Evolutionary conservation across 2,888 invertebrate species (phyloP), one percentile per base, ranked within the genome.

Genomic region (Drosophila incognita): DNA sequence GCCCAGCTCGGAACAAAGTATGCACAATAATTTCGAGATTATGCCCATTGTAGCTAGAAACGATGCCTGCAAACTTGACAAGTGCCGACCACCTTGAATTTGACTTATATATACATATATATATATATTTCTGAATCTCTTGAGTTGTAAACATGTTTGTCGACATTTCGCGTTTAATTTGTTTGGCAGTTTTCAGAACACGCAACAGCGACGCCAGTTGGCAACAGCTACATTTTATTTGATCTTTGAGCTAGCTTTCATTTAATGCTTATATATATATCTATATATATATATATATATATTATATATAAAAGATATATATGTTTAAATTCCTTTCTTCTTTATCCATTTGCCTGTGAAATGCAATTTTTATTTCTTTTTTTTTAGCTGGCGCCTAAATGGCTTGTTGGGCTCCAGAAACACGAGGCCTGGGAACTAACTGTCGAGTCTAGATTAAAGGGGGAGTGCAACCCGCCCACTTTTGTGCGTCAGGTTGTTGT

Each of bases 81-180:
- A 76, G 75, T 78, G 31, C 70, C 74, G 87, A 87, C 83, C 85
- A 89, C 83, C 87, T 84, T 63, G 87, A 74, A 59, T 79, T 83
- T 79, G 63, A 76, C 74, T 89, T 78, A 83, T 69, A 69, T 15
- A 36, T 15, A 21, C 0, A 36, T 21, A 46, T 46, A 15, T 13
- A 13, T 38, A 38, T 46, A 46, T 24, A 69, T 62, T 68, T 24
- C 51, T 67, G 78, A 68, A 73, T 74, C 63, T 76, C 68, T 58
- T 72, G 70, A 49, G 53, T 70, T 79, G 79, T 84, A 79, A 84
- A 87, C 70, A 69, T 84, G 81, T 86, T 80, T 67, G 70, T 83
- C 69, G 69, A 52, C 83, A 59, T 58, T 33, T 66, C 49, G 51
- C 51, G 63, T 68, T 68, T 69, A 60, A 68, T 74, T 70, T 73